Evolutionary conservation across 2,888 invertebrate genomes (phyloP).

Genomic region (Luffia ferchaultella): DNA sequence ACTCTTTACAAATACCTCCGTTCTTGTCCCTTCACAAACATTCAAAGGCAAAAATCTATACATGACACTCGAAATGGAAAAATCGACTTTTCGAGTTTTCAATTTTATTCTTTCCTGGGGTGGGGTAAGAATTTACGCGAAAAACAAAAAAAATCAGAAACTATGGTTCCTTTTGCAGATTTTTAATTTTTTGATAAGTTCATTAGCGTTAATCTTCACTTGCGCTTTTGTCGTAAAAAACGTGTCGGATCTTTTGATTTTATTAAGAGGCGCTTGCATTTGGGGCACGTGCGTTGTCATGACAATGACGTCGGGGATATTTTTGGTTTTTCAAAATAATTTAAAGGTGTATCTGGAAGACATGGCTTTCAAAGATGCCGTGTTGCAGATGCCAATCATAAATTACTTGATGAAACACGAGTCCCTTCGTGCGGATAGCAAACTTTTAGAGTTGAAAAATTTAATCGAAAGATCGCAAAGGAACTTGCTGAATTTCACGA

Average conservation of each 20-base stretch:
- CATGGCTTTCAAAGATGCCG: conserved; percentile 35
- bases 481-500: conserved; percentile 30
- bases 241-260: conserved; percentile 26
- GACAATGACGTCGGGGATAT: conserved; percentile 39
- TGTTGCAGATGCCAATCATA: conserved; percentile 39
- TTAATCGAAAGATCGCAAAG: conserved; percentile 32
- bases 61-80: conserved; percentile 2
- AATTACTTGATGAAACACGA: conserved; percentile 23
- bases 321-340: conserved; percentile 32
- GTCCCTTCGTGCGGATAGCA: conserved; percentile 12
- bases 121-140: conserved; percentile 39
- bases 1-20: too few relatives aligned
- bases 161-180: conserved; percentile 34
- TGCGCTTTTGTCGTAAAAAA: conserved; percentile 33
- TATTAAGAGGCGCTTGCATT: conserved; percentile 49
- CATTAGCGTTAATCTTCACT: conserved; percentile 27
- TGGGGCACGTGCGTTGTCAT: conserved; percentile 50
- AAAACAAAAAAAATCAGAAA: conserved; percentile 31
- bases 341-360: conserved; percentile 37
- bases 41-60: too few relatives aligned
- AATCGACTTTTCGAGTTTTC: conserved; percentile 26
- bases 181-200: conserved; percentile 34
- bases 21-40: too few relatives aligned
- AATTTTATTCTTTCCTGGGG: conserved; percentile 35
- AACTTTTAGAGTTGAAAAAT: conserved; percentile 26